A percentile compares a stretch with the other conserved stretches of the same genome.
Evolutionary conservation across 2,888 invertebrate genomes (phyloP).

Genomic region (Dinocampus coccinellae): DNA sequence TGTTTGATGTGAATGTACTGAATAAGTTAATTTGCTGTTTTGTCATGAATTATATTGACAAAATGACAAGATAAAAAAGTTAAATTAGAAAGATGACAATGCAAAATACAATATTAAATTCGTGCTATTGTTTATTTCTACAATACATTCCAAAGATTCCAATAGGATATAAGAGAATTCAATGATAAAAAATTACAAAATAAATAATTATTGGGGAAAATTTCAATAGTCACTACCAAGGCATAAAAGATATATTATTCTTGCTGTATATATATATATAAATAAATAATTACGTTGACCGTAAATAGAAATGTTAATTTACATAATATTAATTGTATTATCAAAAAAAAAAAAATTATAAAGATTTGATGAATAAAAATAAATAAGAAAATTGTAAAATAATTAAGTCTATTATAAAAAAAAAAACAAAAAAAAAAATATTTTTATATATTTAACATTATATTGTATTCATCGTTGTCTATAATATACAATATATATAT

Average conservation of each 20-base stretch:
- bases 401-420: too few species aligned
- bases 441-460: too few species aligned
- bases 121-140: slow-evolving; percentile 7
- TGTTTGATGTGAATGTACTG: too few species aligned
- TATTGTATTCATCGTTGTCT: too few species aligned
- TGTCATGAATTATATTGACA: not conserved
- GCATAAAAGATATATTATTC: slow-evolving; percentile 21
- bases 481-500: not conserved
- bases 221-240: slow-evolving; percentile 36
- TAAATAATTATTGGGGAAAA: slow-evolving; percentile 29
- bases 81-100: not conserved
- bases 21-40: not conserved
- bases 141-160: slow-evolving; percentile 23
- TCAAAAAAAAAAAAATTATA: too few species aligned
- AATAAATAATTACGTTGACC: not conserved
- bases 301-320: not conserved
- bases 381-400: too few species aligned
- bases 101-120: not conserved
- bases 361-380: too few species aligned
- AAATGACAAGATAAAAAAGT: slow-evolving; percentile 10
- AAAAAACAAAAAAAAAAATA: too few species aligned
- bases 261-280: slow-evolving; percentile 2
- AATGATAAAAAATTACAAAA: not conserved
- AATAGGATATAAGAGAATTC: not conserved
- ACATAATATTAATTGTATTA: not conserved